These are phyloP conservation scores for Tuta absoluta DNA, from an alignment of 2,888 invertebrate species.

Conservation along the genomic window DNA sequence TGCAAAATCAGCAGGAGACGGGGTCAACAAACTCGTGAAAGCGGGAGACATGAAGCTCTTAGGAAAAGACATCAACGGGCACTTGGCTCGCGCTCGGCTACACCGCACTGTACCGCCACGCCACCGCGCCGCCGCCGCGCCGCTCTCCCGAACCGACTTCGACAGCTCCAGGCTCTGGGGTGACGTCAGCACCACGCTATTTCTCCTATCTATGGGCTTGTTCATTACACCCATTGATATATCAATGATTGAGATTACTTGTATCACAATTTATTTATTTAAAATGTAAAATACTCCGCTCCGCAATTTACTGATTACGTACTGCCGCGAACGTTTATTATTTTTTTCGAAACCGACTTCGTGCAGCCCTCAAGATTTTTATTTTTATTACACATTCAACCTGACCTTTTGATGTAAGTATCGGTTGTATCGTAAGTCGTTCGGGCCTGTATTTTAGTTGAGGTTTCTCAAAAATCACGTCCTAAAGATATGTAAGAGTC, in stretches of 20 bases:
- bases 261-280: constrained; percentile 19
- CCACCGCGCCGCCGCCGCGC: constrained; percentile 17
- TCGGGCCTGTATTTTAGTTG: constrained; percentile 15
- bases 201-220: constrained; percentile 33
- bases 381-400: constrained; percentile 24
- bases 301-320: constrained; percentile 20
- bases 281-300: constrained; percentile 14
- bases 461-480: constrained; percentile 36
- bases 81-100: constrained; percentile 41
- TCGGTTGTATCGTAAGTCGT: constrained; percentile 24
- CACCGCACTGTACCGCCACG: constrained; percentile 40
- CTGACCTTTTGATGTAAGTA: constrained; percentile 26
- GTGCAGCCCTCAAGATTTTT: constrained; percentile 23
- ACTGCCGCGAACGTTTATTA: constrained; percentile 21
- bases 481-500: constrained; percentile 35
- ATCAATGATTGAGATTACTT: constrained; percentile 17
- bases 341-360: constrained; percentile 25
- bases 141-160: constrained; percentile 23
- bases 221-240: constrained; percentile 14
- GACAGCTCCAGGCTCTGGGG: constrained; percentile 30
- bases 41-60: constrained; percentile 58
- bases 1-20: constrained; percentile 35
- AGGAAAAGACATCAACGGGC: constrained; percentile 77
- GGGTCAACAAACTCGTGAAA: constrained; percentile 67
- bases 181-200: constrained; percentile 43